Base-by-base conservation (phyloP, 2,797 vertebrate genomes). In the Kryptopterus vitreolus region DNA sequence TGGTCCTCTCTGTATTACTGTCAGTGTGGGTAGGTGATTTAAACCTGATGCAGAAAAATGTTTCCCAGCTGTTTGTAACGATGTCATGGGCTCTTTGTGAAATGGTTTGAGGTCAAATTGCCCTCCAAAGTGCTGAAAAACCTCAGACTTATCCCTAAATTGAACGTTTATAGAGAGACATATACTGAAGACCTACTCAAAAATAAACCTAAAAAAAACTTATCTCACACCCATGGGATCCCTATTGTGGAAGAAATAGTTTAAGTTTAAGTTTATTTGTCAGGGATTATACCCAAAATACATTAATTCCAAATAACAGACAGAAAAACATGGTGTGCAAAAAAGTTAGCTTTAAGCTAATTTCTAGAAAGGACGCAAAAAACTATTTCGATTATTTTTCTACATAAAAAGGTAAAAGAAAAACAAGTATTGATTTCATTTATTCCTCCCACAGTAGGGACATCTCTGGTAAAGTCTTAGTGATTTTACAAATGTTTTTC, bases 191-290 rank as follows among this genome's bases (percentile, higher is more conserved):
- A 74, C 15, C 20, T 46, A 58, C 50, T 43, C 9, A 29, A n/a
- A 74, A 59, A 74, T 43, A 26, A 74, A 29, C 38, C 20, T 22
- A 38, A 72, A 73, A 13, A 10, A 20, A 7, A 58, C 58, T 73
- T 58, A 57, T 43, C 31, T 73, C 4, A 57, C 22, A 26, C 53
- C 50, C 22, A 22, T 2, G 3, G 12, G 35, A 57, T n/a, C 53
- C 33, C n/a, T 16, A 20, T 74, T 24, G 33, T 26, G 1, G 11
- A 58, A 74, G 38, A 57, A 73, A 73, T 5, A 4, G 35, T 74
- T 74, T 18, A 29, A 12, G 53, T 58, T 74, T 73, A 55, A 18
- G 2, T 68, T 68, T 69, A 70, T 55, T 57, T 74, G 33, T 74
- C 53, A 74, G 3, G n/a, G 15, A 59, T n/a, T 55, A 59, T 74